Evolutionary conservation across 2,888 invertebrate genomes (phyloP).

Genomic region (Portevinia maculata): DNA sequence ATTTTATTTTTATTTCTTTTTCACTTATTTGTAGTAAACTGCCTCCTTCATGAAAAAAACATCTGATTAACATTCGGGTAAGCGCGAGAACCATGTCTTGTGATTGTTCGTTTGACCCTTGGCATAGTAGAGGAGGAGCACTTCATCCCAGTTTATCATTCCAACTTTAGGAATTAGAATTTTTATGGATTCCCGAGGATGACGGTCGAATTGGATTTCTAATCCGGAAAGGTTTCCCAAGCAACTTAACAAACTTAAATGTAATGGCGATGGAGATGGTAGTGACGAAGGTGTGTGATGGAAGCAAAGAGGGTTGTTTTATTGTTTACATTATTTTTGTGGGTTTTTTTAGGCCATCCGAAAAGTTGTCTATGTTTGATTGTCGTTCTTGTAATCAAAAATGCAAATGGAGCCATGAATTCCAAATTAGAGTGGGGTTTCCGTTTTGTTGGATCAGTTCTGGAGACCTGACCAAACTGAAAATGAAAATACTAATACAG

Average conservation of each 20-base stretch:
- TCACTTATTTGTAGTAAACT: slow-evolving; percentile 18
- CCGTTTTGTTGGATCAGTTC: slow-evolving; percentile 56
- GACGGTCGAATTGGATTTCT: slow-evolving; percentile 51
- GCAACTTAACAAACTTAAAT: slow-evolving; percentile 49
- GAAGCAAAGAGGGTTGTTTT: slow-evolving; percentile 15
- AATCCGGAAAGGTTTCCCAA: slow-evolving; percentile 58
- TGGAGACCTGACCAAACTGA: slow-evolving; percentile 70
- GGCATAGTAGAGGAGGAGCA: slow-evolving; percentile 3
- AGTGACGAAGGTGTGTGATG: background rate
- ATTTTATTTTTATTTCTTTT: slow-evolving; percentile 29
- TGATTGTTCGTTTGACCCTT: slow-evolving; percentile 53
- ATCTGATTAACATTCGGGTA: slow-evolving; percentile 52
- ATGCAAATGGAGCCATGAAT: slow-evolving; percentile 82
- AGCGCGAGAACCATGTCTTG: slow-evolving; percentile 41
- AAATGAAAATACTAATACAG: slow-evolving; percentile 55
- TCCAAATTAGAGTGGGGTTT: slow-evolving; percentile 80
- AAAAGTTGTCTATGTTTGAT: slow-evolving; percentile 61
- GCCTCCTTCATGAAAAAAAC: slow-evolving; percentile 56
- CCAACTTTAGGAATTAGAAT: slow-evolving; percentile 59
- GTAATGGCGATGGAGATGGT: slow-evolving; percentile 7
- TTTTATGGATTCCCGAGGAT: slow-evolving; percentile 47
- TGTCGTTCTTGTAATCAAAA: slow-evolving; percentile 81
- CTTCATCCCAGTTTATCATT: slow-evolving; percentile 25
- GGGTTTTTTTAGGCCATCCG: slow-evolving; percentile 39
- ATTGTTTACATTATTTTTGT: slow-evolving; percentile 37